Conservation (phyloP, 2,888 invertebrate species). For the Ochropacha duplaris region DNA sequence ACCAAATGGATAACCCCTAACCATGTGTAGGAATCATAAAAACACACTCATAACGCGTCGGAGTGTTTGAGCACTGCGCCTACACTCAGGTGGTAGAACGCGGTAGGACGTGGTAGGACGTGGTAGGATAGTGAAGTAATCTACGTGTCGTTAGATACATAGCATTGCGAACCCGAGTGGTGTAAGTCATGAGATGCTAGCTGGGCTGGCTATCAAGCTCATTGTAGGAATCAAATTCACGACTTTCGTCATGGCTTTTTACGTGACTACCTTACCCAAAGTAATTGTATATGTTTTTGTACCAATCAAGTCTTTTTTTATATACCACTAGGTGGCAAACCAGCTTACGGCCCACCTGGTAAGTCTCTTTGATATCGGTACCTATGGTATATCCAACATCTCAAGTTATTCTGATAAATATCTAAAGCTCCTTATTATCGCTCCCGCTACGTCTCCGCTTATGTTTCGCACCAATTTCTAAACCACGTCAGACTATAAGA, state of each 20-base stretch:
- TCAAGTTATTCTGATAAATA: no score
- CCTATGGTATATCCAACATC: no score
- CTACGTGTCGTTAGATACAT: conserved; percentile 22
- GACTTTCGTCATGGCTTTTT: no score
- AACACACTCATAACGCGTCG: conserved; percentile 41
- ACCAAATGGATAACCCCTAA: conserved; percentile 19
- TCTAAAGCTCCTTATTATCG: no score
- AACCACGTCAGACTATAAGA: conserved; percentile 32
- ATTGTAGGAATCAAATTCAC: no score
- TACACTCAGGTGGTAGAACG: conserved; percentile 12
- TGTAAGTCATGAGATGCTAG: not conserved
- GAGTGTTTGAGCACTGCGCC: conserved; percentile 29
- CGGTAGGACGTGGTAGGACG: conserved; percentile 2
- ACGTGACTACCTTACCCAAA: no score
- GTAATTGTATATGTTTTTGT: no score
- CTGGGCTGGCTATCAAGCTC: no score
- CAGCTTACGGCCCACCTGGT: no score
- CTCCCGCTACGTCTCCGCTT: conserved; percentile 6
- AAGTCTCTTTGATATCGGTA: no score
- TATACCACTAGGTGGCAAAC: no score
- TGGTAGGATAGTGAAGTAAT: conserved; percentile 14
- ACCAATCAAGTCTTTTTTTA: no score
- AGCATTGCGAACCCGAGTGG: not conserved
- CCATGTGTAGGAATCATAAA: conserved; percentile 32
- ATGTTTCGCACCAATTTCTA: conserved; percentile 14